Base-by-base conservation (phyloP, 2,113 vertebrate genomes). In the Ranitomeya imitator region DNA sequence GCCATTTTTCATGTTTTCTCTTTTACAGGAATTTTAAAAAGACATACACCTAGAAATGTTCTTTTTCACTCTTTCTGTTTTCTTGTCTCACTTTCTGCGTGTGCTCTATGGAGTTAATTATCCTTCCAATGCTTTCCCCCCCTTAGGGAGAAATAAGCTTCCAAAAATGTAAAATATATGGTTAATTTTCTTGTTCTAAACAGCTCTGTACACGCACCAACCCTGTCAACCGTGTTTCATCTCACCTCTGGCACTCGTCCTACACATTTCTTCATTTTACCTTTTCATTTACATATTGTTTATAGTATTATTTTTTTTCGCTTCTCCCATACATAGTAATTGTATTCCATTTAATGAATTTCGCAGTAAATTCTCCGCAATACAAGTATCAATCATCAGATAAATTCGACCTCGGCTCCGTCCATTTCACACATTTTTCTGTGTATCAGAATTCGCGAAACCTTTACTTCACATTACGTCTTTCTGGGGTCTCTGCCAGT, bases 141-240 rank as follows among this genome's bases (percentile, higher is more conserved):
- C 80, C 79, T 63, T 7, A 65, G 80, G 80, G 59, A 52, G 26
- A 51, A 51, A 19, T 13, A 45, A 13, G 31, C 19, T 52, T 83
- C 80, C 80, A 83, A 67, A 83, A 83, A 65, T 83, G 80, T 83
- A 21, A 83, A 83, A 51, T 37, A 65, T 83, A 61, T 51, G 37
- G 80, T 83, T 65, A 65, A 63, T 65, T 51, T 83, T 45, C 80
- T 51, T 51, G 80, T 83, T 45, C 31, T 65, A 52, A 65, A 83
- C 80, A 63, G 9, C 31, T 37, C 57, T 67, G 14, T 60, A 83
- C 79, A 63, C 15, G 57, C 60, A 21, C 26, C 60, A 63, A 51
- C 26, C 26, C 37, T 82, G 31, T 45, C 45, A 26, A 59, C 26
- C 21, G 5, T 10, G 18, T 9, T 52, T 76, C 18, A 7, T 76